phyloP scores from a whole-genome alignment of 2,888 invertebrate species.

The Didymodactylos carnosus region DNA sequence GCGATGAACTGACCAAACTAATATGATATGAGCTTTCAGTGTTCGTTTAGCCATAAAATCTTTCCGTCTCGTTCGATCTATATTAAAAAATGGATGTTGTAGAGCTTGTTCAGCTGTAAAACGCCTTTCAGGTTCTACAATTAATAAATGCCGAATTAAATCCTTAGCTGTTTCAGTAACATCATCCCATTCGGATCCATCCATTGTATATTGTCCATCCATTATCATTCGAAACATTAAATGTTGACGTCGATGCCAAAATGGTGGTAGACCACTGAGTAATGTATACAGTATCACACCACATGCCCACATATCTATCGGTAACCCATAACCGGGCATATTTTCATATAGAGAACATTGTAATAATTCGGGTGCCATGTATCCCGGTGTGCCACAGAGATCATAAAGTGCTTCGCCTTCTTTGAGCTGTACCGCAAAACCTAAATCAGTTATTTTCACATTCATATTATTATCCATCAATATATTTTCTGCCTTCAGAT shows the following conservation, averaged over 20 bases:
- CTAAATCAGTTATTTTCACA: slow-evolving; percentile 95
- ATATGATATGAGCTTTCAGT: slow-evolving; percentile 52
- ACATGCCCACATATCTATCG: slow-evolving; percentile 95
- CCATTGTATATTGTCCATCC: slow-evolving; percentile 90
- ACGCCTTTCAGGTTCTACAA: slow-evolving; percentile 67
- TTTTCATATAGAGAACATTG: slow-evolving; percentile 73
- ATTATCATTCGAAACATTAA: slow-evolving; percentile 94
- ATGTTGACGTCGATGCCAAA: slow-evolving; percentile 98
- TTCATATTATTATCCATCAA: slow-evolving; percentile 78
- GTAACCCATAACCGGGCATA: slow-evolving; percentile 68
- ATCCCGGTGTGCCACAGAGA: slow-evolving; percentile 41
- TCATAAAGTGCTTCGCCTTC: slow-evolving; percentile 27
- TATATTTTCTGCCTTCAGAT: slow-evolving; percentile 39
- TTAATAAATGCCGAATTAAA: slow-evolving; percentile 60
- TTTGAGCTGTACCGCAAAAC: slow-evolving; percentile 51
- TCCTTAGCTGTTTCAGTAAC: slow-evolving; percentile 50
- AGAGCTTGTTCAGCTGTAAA: slow-evolving; percentile 64
- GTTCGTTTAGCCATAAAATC: neutral
- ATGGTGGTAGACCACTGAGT: slow-evolving; percentile 92
- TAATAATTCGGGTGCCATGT: slow-evolving; percentile 79
- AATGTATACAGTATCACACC: slow-evolving; percentile 97
- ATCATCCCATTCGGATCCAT: slow-evolving; percentile 89
- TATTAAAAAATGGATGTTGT: slow-evolving; percentile 78
- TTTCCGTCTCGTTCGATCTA: slow-evolving; percentile 30
- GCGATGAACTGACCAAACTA: slow-evolving; percentile 64